Evolutionary conservation across 92 coral and sea anemone species (phyloP).

Genomic region (Phenganax stokvisi): DNA sequence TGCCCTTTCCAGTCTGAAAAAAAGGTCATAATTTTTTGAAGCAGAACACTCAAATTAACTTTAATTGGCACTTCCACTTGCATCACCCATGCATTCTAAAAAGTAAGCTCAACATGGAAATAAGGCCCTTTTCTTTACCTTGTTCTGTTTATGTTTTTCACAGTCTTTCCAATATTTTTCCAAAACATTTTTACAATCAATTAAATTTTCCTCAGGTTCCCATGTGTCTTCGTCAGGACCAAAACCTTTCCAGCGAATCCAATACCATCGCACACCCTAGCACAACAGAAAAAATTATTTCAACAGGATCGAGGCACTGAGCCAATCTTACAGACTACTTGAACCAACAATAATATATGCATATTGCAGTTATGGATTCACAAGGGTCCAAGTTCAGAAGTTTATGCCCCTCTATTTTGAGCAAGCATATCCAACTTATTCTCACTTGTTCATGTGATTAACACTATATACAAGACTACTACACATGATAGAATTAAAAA

Average conservation of each 20-base stretch:
- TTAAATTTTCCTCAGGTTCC: conserved; percentile 60
- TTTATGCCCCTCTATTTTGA: too few species aligned
- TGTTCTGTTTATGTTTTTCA: conserved; percentile 13
- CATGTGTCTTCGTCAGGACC: conserved; percentile 55
- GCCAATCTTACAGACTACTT: neutral
- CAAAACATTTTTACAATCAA: conserved; percentile 50
- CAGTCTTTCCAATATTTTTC: conserved; percentile 43
- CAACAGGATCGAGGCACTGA: neutral
- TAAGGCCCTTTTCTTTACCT: neutral
- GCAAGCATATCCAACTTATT: too few species aligned
- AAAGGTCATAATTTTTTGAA: neutral
- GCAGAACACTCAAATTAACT: neutral
- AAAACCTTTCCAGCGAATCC: conserved; percentile 59
- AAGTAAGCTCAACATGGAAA: neutral
- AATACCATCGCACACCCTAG: conserved; percentile 47
- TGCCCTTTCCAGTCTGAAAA: conserved; percentile 26
- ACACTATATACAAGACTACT: too few species aligned
- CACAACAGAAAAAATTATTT: neutral
- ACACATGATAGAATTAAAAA: too few species aligned
- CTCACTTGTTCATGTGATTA: too few species aligned
- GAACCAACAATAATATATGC: neutral
- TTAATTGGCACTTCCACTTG: too few species aligned
- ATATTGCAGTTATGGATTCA: too few species aligned
- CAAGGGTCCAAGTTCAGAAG: too few species aligned
- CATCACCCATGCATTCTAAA: neutral